Evolutionary conservation across 2,113 vertebrate species (phyloP).

Genomic region (Chroicocephalus ridibundus): DNA sequence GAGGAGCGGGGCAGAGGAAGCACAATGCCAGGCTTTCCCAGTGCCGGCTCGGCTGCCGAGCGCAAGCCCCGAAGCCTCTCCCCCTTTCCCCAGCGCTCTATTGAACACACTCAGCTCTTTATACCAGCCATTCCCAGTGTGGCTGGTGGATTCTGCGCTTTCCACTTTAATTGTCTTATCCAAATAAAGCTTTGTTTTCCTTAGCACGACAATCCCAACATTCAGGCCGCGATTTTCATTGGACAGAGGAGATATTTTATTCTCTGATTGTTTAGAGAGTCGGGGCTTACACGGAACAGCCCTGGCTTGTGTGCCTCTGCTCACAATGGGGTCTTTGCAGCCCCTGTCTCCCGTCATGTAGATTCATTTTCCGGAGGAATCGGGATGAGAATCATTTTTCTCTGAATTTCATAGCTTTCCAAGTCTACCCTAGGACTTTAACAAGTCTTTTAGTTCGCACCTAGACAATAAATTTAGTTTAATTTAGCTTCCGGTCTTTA

Average conservation of each 20-base stretch:
- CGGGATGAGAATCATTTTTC: background rate
- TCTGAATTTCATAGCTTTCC: constrained; percentile 42
- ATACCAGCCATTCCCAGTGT: constrained; percentile 50
- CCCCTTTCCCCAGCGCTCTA: constrained; percentile 29
- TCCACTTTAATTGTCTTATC: constrained; percentile 61
- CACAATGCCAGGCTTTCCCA: constrained; percentile 6
- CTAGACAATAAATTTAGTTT: constrained; percentile 84
- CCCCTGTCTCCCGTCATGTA: background rate
- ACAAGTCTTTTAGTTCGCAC: constrained; percentile 73
- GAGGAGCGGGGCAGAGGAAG: background rate
- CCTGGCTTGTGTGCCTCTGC: background rate
- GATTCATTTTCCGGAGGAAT: background rate
- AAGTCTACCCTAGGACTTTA: constrained; percentile 43
- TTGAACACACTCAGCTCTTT: constrained; percentile 43
- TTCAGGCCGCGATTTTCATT: constrained; percentile 38
- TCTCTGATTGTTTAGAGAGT: constrained; percentile 50
- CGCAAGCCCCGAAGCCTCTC: constrained; percentile 10
- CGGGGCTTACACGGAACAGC: constrained; percentile 35
- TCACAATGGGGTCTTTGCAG: constrained; percentile 43
- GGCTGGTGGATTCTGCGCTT: constrained; percentile 40
- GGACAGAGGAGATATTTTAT: constrained; percentile 61
- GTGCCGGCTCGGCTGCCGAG: background rate
- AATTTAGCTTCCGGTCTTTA: constrained; percentile 85
- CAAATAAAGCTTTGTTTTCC: constrained; percentile 72
- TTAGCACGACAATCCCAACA: constrained; percentile 61